phyloP scores from a whole-genome alignment of 2,797 vertebrate species.

The Myotis vivesi region DNA sequence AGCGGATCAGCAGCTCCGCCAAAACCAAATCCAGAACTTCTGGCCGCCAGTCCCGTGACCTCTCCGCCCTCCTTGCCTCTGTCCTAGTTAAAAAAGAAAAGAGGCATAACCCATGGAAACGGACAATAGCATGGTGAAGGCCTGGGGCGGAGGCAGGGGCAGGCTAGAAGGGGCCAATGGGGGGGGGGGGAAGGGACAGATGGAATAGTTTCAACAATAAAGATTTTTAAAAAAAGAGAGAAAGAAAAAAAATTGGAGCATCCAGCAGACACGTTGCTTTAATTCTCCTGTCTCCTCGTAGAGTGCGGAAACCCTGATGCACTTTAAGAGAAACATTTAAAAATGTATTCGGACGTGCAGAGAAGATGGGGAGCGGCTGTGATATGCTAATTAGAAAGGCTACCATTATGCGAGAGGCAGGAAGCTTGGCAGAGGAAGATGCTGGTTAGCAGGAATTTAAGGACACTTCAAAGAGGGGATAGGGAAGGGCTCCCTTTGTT shows the following conservation, averaged over 20 bases:
- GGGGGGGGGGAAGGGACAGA: too few relatives aligned
- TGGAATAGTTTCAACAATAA: too few relatives aligned
- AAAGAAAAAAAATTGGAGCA: neutral
- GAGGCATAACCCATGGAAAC: too few relatives aligned
- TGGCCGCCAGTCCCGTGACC: too few relatives aligned
- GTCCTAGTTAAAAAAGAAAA: neutral
- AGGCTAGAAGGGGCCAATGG: too few relatives aligned
- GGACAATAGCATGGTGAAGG: too few relatives aligned
- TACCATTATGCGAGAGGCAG: slow-evolving; percentile 56
- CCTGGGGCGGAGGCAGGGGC: too few relatives aligned
- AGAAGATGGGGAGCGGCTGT: slow-evolving; percentile 49
- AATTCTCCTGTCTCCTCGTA: slow-evolving; percentile 47
- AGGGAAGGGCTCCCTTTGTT: slow-evolving; percentile 60
- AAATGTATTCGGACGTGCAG: slow-evolving; percentile 54
- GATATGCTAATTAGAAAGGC: slow-evolving; percentile 62
- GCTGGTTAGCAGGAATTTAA: slow-evolving; percentile 63
- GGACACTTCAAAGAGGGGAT: slow-evolving; percentile 45
- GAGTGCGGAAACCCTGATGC: slow-evolving; percentile 16
- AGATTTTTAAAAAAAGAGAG: too few relatives aligned
- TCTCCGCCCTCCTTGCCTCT: too few relatives aligned
- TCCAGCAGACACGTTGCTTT: slow-evolving; percentile 19
- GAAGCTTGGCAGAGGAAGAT: slow-evolving; percentile 54
- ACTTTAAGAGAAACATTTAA: slow-evolving; percentile 70
- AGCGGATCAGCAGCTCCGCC: slow-evolving; percentile 31
- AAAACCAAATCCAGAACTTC: neutral